phyloP scores from a whole-genome alignment of 2,888 invertebrate genomes.

The Baronia brevicornis region DNA sequence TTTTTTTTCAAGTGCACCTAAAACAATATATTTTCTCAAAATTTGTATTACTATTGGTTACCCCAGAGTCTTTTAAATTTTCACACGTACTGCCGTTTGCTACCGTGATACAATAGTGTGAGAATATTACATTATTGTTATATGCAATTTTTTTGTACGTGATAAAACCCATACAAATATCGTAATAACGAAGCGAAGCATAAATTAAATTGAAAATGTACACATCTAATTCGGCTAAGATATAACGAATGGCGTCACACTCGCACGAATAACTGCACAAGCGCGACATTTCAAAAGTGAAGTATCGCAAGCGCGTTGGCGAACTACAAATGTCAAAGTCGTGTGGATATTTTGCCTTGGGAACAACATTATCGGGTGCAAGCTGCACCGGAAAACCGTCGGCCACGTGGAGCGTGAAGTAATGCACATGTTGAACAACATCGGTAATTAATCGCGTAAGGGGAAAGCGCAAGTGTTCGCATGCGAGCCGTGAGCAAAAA shows the following conservation, averaged over 20 bases:
- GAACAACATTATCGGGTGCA: conserved; percentile 32
- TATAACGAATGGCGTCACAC: conserved; percentile 38
- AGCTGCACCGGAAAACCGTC: conserved; percentile 48
- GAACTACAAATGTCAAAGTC: conserved; percentile 68
- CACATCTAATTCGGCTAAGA: conserved; percentile 2
- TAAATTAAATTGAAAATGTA: too few species aligned
- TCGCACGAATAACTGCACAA: conserved; percentile 24
- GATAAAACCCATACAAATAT: too few species aligned
- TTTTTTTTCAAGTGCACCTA: too few species aligned
- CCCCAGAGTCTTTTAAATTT: too few species aligned
- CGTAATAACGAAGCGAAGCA: too few species aligned
- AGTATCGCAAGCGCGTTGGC: conserved; percentile 46
- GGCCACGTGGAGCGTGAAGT: conserved; percentile 51
- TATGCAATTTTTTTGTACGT: too few species aligned
- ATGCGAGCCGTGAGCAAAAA: conserved; percentile 48
- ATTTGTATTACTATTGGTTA: too few species aligned
- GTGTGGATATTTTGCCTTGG: conserved; percentile 52
- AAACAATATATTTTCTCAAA: too few species aligned
- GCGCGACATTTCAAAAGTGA: conserved; percentile 46
- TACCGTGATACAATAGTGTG: too few species aligned
- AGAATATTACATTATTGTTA: too few species aligned
- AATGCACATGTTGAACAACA: conserved; percentile 66
- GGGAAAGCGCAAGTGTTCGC: conserved; percentile 68
- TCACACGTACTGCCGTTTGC: too few species aligned
- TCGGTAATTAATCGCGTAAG: conserved; percentile 56